Evolutionary conservation across 2,113 vertebrate species (phyloP), one percentile per base, ranked within the genome.

Genomic region (Poeciliopsis prolifica): DNA sequence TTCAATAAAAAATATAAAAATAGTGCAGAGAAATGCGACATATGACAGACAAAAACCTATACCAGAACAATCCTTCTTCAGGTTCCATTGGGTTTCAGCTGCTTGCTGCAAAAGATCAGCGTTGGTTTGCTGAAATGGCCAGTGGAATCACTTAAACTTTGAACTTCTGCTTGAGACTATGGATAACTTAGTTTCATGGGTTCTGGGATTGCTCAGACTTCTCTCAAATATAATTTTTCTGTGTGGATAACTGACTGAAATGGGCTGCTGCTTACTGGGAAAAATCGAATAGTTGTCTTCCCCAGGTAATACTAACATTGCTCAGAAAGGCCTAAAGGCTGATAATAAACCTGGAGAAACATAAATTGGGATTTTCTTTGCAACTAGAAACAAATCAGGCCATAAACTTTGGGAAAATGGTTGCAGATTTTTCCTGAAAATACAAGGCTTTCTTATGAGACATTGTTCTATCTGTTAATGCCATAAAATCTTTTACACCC

Each of bases 341-440:
- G 78, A n/a, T 37, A 74, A 87, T 80, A 84, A 87, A 80, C 84
- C 78, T 1, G 37, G 5, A 75, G 78, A 68, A 64, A 75, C 77
- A 74, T 60, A 54, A 81, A 80, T 65, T 85, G 76, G 65, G 83
- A 70, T 70, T 73, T 61, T 83, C 54, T 35, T 30, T 30, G 13
- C 40, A 61, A 61, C 35, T 15, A 35, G 60, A 75, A 70, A 81
- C 68, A 72, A 65, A 83, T 63, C 0, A 60, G 84, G 33, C 73
- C n/a, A 19, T 22, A 63, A 35, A 4, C 17, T 8, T 19, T 5
- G 8, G 11, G 33, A 54, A 74, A 71, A 81, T 29, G 1, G 61
- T 69, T 40, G n/a, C 24, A 42, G 63, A 70, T 44, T 42, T 42
- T 61, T 31, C 14, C 29, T 74, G 78, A 64, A 77, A 79, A 79